Evolutionary conservation across 2,113 vertebrate genomes (phyloP), one percentile per base, ranked within the genome.

Genomic region (Austrofundulus limnaeus): DNA sequence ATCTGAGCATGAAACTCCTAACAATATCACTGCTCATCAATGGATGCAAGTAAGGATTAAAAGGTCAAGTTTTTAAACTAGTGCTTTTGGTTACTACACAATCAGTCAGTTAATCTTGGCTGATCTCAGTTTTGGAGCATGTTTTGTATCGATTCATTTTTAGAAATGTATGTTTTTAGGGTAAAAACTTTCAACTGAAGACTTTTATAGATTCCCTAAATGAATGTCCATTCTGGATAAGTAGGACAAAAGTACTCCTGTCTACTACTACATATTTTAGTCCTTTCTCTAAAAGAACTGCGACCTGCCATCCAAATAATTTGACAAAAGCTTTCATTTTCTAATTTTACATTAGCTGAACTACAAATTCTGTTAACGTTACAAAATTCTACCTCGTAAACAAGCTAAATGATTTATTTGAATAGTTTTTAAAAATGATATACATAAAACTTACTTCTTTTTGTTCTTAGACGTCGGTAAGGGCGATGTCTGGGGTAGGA

Each of bases 401-500:
- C 63, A 25, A 11, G 21, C 12, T 37, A 49, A 42, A 6, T 11
- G 4, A 54, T 42, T 20, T 13, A 4, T 68, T 56, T 62, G 9
- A 37, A 54, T 21, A 45, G 24, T 20, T n/a, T n/a, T n/a, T n/a
- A 11, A 14, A 47, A 15, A n/a, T 54, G 11, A 45, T 17, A 19
- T 59, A 39, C n/a, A n/a, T n/a, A 66, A 74, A 79, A 94, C 95
- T 88, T 95, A 96, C 95, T 98, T 98, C 91, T 95, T 98, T 88
- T 92, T 94, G 94, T 92, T 94, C 90, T 95, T 95, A 89, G 94
- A 92, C 62, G 91, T 92, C 86, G 94, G 92, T 86, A 75, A 67
- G 56, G 79, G 77, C 76, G 78, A 80, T 17, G 75, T 71, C 72
- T 83, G 82, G 75, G 88, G 77, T 45, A 80, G 68, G 60, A 78